Evolutionary conservation across 2,113 vertebrate genomes (phyloP).

Genomic region (Cryptomyrus ogoouensis): DNA sequence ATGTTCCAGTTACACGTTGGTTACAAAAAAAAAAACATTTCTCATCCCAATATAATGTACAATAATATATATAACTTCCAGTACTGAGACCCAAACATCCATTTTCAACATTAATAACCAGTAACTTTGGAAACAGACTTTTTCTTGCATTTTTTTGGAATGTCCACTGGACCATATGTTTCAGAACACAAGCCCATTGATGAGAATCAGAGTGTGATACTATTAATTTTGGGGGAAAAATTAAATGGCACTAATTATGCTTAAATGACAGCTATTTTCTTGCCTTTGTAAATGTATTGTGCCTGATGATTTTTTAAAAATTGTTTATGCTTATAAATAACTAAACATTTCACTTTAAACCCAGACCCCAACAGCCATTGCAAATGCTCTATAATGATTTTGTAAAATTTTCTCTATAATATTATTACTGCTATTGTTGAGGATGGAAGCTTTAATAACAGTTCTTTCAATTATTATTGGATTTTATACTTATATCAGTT

Average conservation of each 20-base stretch:
- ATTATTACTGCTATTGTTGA: neutral
- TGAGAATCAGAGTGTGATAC: neutral
- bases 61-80: neutral
- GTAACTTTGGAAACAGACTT: neutral
- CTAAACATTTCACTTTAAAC: neutral
- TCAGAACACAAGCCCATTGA: neutral
- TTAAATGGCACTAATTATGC: neutral
- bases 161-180: neutral
- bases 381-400: neutral
- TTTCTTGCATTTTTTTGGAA: neutral
- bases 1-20: neutral
- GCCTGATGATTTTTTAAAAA: neutral
- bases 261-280: neutral
- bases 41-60: neutral
- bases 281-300: neutral
- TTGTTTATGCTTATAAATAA: neutral
- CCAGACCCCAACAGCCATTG: neutral
- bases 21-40: neutral
- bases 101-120: neutral
- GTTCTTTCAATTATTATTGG: neutral
- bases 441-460: neutral
- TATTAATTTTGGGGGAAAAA: neutral
- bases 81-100: neutral
- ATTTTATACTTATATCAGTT: constrained; percentile 10
- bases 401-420: neutral